These are phyloP conservation scores for Acanthiza pusilla DNA, from an alignment of 2,797 vertebrate species.

Conservation along the genomic window DNA sequence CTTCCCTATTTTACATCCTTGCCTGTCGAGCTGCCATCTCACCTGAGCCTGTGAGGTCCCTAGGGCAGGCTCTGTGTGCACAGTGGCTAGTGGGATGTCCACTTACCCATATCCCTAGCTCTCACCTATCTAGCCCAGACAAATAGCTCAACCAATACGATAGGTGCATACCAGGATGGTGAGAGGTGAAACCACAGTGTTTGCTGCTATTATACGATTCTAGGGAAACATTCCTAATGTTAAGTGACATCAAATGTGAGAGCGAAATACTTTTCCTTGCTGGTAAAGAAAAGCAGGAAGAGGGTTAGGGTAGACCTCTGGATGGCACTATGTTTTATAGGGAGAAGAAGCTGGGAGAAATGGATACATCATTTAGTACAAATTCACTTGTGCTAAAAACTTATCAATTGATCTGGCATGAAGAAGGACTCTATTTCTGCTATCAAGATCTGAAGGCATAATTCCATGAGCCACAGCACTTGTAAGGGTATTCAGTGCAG, in stretches of 20 bases:
- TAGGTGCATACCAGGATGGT: not conserved
- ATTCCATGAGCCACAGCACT: constrained; percentile 47
- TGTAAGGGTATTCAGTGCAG: constrained; percentile 27
- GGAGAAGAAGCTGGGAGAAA: not conserved
- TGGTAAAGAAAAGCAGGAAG: not conserved
- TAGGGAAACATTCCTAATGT: not conserved
- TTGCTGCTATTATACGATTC: not conserved
- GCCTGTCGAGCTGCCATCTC: not conserved
- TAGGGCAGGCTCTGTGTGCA: not conserved
- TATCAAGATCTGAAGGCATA: constrained; percentile 28
- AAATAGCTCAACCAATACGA: not conserved
- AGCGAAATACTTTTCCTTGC: not conserved
- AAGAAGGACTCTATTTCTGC: constrained; percentile 7
- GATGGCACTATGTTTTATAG: not conserved
- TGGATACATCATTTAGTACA: not conserved
- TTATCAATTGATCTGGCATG: not conserved
- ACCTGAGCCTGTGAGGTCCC: not conserved
- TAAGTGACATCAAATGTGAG: not conserved
- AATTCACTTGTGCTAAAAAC: constrained; percentile 26
- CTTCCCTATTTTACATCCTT: not conserved
- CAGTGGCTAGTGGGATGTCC: not conserved
- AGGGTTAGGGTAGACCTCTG: not conserved
- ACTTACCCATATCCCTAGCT: not conserved
- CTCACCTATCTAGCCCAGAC: not conserved
- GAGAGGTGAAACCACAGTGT: not conserved